Conservation (phyloP, 1,140 invertebrate species). For the Sycobia sp. region DNA sequence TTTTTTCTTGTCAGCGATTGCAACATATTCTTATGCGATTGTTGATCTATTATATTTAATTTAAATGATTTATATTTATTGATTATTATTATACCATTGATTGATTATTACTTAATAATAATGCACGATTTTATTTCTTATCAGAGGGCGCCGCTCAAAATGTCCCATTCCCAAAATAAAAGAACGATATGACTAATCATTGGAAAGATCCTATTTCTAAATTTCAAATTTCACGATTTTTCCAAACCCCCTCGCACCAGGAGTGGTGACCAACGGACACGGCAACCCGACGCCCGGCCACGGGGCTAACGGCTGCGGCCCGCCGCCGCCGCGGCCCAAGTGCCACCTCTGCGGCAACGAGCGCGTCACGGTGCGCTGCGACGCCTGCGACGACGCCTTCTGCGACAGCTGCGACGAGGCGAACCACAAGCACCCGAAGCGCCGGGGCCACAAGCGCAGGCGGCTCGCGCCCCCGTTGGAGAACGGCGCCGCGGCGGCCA, state of each 20-base stretch:
- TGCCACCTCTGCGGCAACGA: slow-evolving; percentile 85
- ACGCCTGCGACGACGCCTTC: slow-evolving; percentile 79
- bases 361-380: slow-evolving; percentile 75
- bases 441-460: slow-evolving; percentile 76
- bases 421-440: slow-evolving; percentile 90
- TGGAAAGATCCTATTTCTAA: no score
- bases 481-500: slow-evolving; percentile 36
- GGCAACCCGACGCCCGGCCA: slow-evolving; percentile 6
- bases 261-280: background rate
- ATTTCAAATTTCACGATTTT: background rate
- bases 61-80: no score
- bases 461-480: slow-evolving; percentile 56
- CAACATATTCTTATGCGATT: no score
- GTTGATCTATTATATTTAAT: no score
- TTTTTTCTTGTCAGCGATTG: no score
- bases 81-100: no score
- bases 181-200: no score
- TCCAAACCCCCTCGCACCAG: background rate
- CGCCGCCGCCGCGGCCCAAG: slow-evolving; percentile 50
- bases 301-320: no score
- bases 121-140: no score
- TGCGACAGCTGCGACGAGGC: slow-evolving; percentile 90
- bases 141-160: no score
- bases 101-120: no score
- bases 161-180: no score